Conservation (phyloP, 2,888 invertebrate species). For the Eilema griseolum region DNA sequence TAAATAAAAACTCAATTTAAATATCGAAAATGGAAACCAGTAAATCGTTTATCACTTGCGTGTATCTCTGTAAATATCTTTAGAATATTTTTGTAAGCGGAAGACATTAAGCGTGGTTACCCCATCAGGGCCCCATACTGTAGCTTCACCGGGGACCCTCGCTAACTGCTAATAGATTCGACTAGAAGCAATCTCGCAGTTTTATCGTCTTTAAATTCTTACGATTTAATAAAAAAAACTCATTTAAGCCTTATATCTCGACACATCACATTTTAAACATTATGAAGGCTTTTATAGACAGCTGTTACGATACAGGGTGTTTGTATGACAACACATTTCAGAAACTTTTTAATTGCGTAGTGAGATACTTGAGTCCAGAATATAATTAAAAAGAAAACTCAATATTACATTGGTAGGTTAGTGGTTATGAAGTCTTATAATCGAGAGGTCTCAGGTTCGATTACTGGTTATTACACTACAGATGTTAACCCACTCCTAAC, state of each 20-base stretch:
- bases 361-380: neutral
- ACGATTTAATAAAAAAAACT: conserved; percentile 36
- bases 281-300: conserved; percentile 8
- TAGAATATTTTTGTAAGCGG: conserved; percentile 6
- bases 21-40: neutral
- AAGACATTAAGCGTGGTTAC: conserved; percentile 43
- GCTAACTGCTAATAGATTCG: conserved; percentile 66
- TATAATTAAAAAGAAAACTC: neutral
- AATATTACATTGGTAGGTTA: too few relatives aligned
- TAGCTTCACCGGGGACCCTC: conserved; percentile 38
- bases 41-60: neutral
- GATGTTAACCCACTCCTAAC: too few relatives aligned
- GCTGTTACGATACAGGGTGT: neutral
- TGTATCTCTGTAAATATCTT: neutral
- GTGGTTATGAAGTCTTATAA: too few relatives aligned
- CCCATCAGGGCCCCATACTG: conserved; percentile 45
- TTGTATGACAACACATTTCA: neutral
- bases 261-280: conserved; percentile 13
- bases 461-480: too few relatives aligned
- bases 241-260: conserved; percentile 26
- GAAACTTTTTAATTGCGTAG: neutral
- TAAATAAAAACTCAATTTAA: neutral
- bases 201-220: conserved; percentile 54
- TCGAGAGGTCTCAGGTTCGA: too few relatives aligned
- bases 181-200: conserved; percentile 49